Evolutionary conservation across 2,888 invertebrate genomes (phyloP).

Genomic region (Neoitamus cyanurus): DNA sequence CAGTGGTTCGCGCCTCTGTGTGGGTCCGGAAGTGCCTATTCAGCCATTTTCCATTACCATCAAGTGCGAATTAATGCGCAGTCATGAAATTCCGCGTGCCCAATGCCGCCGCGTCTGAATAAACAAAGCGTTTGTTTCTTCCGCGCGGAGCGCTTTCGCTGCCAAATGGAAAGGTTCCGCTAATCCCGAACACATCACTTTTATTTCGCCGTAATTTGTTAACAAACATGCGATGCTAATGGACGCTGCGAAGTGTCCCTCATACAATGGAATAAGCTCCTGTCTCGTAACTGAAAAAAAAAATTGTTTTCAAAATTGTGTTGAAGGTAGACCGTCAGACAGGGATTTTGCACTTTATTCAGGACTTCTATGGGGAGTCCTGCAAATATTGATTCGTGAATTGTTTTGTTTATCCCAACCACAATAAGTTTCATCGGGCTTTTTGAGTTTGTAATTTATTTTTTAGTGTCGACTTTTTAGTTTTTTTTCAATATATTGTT

Average conservation of each 20-base stretch:
- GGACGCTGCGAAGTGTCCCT: neutral
- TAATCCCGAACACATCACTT: neutral
- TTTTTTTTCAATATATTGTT: no score
- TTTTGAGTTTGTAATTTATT: no score
- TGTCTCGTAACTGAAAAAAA: no score
- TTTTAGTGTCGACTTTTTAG: no score
- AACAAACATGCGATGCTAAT: neutral
- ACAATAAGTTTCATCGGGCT: no score
- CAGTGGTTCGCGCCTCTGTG: neutral
- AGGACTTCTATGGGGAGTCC: no score
- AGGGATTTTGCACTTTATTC: no score
- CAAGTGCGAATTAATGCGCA: conserved; percentile 21
- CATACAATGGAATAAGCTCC: neutral
- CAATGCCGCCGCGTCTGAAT: neutral
- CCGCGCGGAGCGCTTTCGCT: neutral
- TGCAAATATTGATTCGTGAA: no score
- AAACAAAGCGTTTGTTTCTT: neutral
- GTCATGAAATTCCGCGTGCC: conserved; percentile 3
- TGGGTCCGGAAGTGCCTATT: conserved; percentile 5
- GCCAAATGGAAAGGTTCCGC: neutral
- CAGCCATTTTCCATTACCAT: conserved; percentile 18
- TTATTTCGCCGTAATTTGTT: neutral
- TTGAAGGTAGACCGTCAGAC: no score
- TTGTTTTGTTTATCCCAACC: no score
- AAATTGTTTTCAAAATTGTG: no score